Evolutionary conservation across 2,888 invertebrate genomes (phyloP), one percentile per base, ranked within the genome.

Genomic region (Arrhopalites spinosus): DNA sequence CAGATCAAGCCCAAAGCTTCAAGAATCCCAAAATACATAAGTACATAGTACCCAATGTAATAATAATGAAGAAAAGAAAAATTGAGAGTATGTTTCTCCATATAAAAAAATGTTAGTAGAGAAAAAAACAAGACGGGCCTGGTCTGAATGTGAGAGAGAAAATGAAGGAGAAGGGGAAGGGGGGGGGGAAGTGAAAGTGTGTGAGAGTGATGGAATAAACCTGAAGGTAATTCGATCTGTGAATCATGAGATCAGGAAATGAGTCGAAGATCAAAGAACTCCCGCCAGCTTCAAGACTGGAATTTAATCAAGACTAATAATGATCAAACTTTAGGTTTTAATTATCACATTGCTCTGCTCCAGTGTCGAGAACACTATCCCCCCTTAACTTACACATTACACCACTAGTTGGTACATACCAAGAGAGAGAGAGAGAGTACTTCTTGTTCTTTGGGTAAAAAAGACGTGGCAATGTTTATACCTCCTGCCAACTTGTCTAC

Each of bases 261-360:
- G 82, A 82, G 80, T 81, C 78, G 73, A 79, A 82, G 81, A 82
- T 81, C 81, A 81, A 82, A 77, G 78, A 73, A 43, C 63, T 75
- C 80, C 80, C 75, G 74, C 79, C 78, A 81, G 76, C 68, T 70
- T 77, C 74, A 76, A 78, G 79, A 79, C 78, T 80, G 77, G 77
- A 82, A 81, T 81, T 81, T 81, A 81, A 82, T 82, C 82, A 82
- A 82, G 81, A 82, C 81, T 82, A 81, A 82, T 81, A 81, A 79
- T 79, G 67, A 81, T 81, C 81, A 82, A 82, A 82, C 81, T 82
- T 82, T 81, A 80, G 77, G 80, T 80, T 82, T 82, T 82, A 82
- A 81, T 81, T 82, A 81, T 80, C 81, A 79, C 81, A 81, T 79
- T 79, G 76, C 78, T 70, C 45, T 53, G n/a, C 53, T 53, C 36